phyloP scores from a whole-genome alignment of 2,113 vertebrate genomes.

The Apistogramma diplotaenia region DNA sequence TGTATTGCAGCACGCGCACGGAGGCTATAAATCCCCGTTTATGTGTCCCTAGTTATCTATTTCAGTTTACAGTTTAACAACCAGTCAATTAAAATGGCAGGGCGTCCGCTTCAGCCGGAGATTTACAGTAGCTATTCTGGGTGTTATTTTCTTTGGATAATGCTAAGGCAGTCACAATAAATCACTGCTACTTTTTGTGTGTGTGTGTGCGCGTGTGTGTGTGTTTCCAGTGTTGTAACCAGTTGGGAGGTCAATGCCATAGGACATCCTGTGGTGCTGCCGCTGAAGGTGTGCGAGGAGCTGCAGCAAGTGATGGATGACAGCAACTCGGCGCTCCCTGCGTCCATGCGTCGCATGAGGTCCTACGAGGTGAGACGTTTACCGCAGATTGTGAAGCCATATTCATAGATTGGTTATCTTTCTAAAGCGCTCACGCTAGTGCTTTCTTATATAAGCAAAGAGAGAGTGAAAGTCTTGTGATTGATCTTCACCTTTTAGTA shows the following conservation, averaged over 20 bases:
- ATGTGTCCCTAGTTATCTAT: constrained; percentile 15
- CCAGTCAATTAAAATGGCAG: constrained; percentile 27
- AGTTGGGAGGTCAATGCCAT: constrained; percentile 88
- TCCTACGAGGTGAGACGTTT: constrained; percentile 85
- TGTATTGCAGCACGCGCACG: accelerated
- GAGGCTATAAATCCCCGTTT: constrained; percentile 17
- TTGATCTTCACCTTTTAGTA: not conserved
- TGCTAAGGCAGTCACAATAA: constrained; percentile 17
- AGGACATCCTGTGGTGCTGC: constrained; percentile 85
- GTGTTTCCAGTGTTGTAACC: constrained; percentile 76
- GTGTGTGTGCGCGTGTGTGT: not conserved
- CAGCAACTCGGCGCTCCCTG: constrained; percentile 81
- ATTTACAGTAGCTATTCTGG: constrained; percentile 21
- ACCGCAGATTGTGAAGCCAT: not conserved
- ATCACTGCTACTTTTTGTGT: constrained; percentile 19
- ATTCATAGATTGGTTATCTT: not conserved
- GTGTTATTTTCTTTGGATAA: constrained; percentile 9
- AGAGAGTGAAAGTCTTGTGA: not conserved
- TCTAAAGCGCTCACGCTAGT: not conserved
- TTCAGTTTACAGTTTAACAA: constrained; percentile 26
- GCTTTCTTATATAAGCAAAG: not conserved
- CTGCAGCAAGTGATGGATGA: constrained; percentile 81
- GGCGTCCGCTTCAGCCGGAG: not conserved
- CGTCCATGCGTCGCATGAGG: constrained; percentile 85
- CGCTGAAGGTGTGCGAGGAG: constrained; percentile 86